Evolutionary conservation across 2,113 vertebrate species (phyloP).

Genomic region (Okapia johnstoni): DNA sequence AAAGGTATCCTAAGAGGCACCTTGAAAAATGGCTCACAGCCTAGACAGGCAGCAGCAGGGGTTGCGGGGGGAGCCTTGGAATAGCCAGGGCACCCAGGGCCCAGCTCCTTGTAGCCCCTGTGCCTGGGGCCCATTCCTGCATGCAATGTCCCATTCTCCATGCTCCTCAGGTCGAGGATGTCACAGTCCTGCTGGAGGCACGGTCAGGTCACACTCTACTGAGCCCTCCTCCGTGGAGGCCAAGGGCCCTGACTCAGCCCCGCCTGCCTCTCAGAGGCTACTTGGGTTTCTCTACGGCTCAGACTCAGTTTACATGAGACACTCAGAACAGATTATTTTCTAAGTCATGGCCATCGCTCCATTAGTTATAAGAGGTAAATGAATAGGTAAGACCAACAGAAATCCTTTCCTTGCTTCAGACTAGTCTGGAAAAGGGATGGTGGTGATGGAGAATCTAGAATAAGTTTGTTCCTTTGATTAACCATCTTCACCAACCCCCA

Average conservation of each 20-base stretch:
- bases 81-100: not conserved
- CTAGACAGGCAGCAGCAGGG: not conserved
- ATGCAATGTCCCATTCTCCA: accelerated
- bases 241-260: not conserved
- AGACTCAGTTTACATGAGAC: not conserved
- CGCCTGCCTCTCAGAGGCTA: not conserved
- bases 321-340: not conserved
- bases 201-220: not conserved
- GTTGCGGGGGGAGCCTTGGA: not conserved
- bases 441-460: not conserved
- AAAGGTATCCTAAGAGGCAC: not conserved
- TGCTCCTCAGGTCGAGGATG: not conserved
- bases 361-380: not conserved
- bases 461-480: not conserved
- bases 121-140: not conserved
- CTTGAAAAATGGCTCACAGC: not conserved
- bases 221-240: not conserved
- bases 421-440: not conserved
- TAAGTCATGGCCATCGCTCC: not conserved
- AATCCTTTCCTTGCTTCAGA: not conserved
- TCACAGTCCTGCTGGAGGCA: not conserved
- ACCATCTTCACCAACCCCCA: not conserved
- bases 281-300: not conserved
- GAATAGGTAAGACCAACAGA: not conserved
- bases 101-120: not conserved